Base-by-base conservation (phyloP, 1,140 invertebrate species). In the Heliconius nattereri region DNA sequence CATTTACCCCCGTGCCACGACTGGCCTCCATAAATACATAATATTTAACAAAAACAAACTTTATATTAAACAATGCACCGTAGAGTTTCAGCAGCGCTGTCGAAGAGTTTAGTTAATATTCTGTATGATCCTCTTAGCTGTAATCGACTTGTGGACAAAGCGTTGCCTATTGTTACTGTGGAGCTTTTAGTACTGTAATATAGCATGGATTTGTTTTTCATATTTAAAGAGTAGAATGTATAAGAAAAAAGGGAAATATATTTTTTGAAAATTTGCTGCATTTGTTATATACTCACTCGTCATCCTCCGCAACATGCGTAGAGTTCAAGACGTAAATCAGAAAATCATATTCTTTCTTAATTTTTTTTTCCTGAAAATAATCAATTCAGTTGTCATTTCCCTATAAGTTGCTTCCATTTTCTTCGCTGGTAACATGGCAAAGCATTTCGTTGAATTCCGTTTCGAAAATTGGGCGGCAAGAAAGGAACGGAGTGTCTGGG, bases 21-120 rank as follows among this genome's bases (percentile, higher is more conserved):
- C 23, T n/a, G 54, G n/a, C 8, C n/a, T 23, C n/a, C 19, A 20
- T 52, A 52, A 52, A 23, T 23, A 57, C n/a, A 9, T 57, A 3
- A 23, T 20, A 23, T 57, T 20, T 20, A 52, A 52, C 49, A 20
- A 52, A 52, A 52, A 52, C 49, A 13, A 66, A 66, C 23, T 29
- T 3, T 29, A 29, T 16, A n/a, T n/a, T n/a, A 29, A 26, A 19
- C 23, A 73, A 49, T 73, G 37, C n/a, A 23, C 40, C 20, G 40
- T 49, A 45, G 16, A 45, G 71, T 73, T 37, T 26, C 26, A 13
- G 23, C 60, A 66, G 13, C 26, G 23, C 0, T 26, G 23, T 29
- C 23, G 60, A 66, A 66, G 16, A 66, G 60, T 66, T 66, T 66
- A 66, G 23, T 29, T 66, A 66, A 66, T 66, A 66, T 66, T 66